Conservation (phyloP, 2,888 invertebrate genomes). For the Sphecodes monilicornis region DNA sequence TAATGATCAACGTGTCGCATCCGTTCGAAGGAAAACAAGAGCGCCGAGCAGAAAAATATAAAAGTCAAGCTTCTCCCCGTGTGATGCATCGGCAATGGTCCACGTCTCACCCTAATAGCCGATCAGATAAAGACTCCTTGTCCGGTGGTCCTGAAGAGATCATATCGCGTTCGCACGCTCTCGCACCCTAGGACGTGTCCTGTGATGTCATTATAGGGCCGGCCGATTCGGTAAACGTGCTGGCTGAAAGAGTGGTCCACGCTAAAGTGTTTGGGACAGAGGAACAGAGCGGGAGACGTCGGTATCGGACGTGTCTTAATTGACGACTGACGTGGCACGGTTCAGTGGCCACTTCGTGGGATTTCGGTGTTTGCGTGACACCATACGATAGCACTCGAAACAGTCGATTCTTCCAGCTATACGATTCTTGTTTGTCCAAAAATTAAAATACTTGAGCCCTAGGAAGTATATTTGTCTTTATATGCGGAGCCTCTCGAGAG, state of each 20-base stretch:
- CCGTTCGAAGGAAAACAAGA: slow-evolving; percentile 56
- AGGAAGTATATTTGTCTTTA: not conserved
- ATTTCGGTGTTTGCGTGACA: slow-evolving; percentile 1
- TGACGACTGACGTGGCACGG: slow-evolving; percentile 41
- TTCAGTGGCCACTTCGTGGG: not conserved
- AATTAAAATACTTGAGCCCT: not conserved
- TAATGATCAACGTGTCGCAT: slow-evolving; percentile 51
- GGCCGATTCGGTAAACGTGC: slow-evolving; percentile 65
- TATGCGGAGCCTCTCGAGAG: not conserved
- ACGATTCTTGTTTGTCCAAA: not conserved
- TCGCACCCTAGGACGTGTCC: slow-evolving; percentile 67
- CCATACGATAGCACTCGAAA: not conserved
- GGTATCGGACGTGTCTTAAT: slow-evolving; percentile 45
- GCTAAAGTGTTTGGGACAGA: slow-evolving; percentile 42
- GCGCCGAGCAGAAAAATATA: slow-evolving; percentile 66
- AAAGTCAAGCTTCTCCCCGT: slow-evolving; percentile 69
- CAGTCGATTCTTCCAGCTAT: not conserved
- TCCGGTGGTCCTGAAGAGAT: slow-evolving; percentile 72
- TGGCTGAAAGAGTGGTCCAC: slow-evolving; percentile 37
- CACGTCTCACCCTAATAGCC: slow-evolving; percentile 76
- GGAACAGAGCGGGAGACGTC: slow-evolving; percentile 20
- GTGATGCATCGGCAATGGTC: slow-evolving; percentile 72
- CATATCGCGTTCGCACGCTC: slow-evolving; percentile 75
- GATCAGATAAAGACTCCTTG: slow-evolving; percentile 78
- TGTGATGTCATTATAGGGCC: slow-evolving; percentile 73